Evolutionary conservation across 2,113 vertebrate species (phyloP).

Genomic region (Antennarius striatus): DNA sequence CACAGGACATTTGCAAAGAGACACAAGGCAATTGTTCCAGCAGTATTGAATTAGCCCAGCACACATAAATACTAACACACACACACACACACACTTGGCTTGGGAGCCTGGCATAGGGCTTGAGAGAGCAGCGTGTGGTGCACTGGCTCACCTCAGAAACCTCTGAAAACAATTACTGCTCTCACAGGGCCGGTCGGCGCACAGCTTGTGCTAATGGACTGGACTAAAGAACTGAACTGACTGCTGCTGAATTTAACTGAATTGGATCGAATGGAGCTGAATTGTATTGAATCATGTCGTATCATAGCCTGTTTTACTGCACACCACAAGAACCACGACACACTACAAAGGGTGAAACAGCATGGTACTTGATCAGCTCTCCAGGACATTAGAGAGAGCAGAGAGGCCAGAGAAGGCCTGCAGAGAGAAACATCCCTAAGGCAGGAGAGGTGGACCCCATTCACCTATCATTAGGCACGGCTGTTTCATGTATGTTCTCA

Average conservation of each 20-base stretch:
- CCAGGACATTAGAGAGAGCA: conserved; percentile 47
- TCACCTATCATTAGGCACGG: conserved; percentile 53
- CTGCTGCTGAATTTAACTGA: conserved; percentile 5
- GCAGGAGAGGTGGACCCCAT: conserved; percentile 37
- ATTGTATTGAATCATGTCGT: conserved; percentile 25
- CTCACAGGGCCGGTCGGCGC: conserved; percentile 67
- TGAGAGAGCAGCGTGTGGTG: conserved; percentile 68
- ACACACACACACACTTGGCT: conserved; percentile 65
- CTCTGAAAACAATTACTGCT: conserved; percentile 77
- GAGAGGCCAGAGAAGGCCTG: conserved; percentile 43
- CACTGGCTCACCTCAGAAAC: conserved; percentile 76
- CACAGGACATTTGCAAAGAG: conserved; percentile 73
- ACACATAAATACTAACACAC: conserved; percentile 53
- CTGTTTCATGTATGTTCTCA: conserved; percentile 56
- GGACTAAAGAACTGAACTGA: conserved; percentile 43
- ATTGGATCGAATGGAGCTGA: conserved; percentile 14
- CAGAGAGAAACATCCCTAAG: conserved; percentile 39
- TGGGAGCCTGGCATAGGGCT: conserved; percentile 74
- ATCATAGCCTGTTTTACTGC: conserved; percentile 33
- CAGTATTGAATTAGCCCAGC: conserved; percentile 65
- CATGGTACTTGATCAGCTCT: conserved; percentile 53
- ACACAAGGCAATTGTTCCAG: conserved; percentile 69
- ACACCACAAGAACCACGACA: conserved; percentile 22
- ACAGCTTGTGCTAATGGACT: conserved; percentile 69
- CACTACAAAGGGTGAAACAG: conserved; percentile 45